Conservation (phyloP, 1,140 invertebrate genomes). For the Drosophila kurseongensis region DNA sequence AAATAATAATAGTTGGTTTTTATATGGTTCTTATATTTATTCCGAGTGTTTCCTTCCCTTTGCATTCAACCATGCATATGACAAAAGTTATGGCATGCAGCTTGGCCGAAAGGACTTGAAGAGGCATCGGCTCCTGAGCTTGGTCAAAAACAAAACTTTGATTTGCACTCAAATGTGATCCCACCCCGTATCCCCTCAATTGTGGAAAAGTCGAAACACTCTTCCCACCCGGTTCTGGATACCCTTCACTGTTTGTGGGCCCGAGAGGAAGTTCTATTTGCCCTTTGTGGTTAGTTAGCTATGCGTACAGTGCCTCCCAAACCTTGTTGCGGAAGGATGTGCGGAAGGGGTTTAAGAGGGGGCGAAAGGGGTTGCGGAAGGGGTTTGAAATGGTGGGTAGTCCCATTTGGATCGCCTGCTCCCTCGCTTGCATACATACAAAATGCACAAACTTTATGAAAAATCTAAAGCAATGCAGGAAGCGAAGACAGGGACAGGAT, state of each 20-base stretch:
- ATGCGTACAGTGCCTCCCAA: conserved; percentile 43
- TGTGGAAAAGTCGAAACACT: conserved; percentile 6
- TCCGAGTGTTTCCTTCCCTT: background rate
- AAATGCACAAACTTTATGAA: conserved; percentile 56
- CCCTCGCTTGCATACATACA: conserved; percentile 21
- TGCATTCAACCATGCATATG: conserved; percentile 37
- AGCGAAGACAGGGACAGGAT: conserved; percentile 12
- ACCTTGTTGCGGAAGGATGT: conserved; percentile 43
- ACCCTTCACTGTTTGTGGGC: conserved; percentile 8
- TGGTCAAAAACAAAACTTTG: conserved; percentile 55
- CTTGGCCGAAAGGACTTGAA: conserved; percentile 38
- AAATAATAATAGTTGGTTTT: too few relatives aligned
- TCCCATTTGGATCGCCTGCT: conserved; percentile 5
- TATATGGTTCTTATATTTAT: too few relatives aligned
- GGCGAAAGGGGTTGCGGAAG: background rate
- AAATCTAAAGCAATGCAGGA: conserved; percentile 54
- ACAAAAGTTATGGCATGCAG: conserved; percentile 51
- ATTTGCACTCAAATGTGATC: conserved; percentile 48
- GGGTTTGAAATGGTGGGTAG: background rate
- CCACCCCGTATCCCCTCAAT: conserved; percentile 3
- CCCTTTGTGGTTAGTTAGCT: conserved; percentile 54
- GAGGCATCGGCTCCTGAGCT: conserved; percentile 46
- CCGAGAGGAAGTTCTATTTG: conserved; percentile 46
- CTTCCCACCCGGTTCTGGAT: background rate
- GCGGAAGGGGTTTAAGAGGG: background rate